These are phyloP conservation scores for Drosophila seguyi DNA, from an alignment of 1,140 invertebrate genomes.

Conservation along the genomic window DNA sequence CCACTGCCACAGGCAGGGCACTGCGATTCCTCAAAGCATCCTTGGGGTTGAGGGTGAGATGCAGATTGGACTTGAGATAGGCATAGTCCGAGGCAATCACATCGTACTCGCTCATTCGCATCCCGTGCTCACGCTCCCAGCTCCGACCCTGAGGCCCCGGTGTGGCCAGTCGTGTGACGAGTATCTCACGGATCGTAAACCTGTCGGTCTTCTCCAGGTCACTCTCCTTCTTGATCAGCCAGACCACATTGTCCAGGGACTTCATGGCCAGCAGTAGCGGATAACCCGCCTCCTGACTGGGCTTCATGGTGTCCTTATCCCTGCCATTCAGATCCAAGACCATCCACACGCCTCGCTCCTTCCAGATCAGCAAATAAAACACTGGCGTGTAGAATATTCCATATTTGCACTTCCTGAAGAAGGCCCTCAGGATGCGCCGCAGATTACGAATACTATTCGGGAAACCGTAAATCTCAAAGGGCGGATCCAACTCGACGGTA, in stretches of 20 bases:
- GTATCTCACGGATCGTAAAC: slow-evolving; percentile 57
- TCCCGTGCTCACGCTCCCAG: slow-evolving; percentile 62
- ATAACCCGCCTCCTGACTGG: slow-evolving; percentile 36
- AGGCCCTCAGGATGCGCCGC: slow-evolving; percentile 41
- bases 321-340: slow-evolving; percentile 66
- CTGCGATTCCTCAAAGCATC: slow-evolving; percentile 75
- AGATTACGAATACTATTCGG: slow-evolving; percentile 28
- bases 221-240: slow-evolving; percentile 60
- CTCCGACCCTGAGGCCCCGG: slow-evolving; percentile 47
- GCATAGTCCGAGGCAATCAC: slow-evolving; percentile 79
- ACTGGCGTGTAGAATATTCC: slow-evolving; percentile 51
- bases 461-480: slow-evolving; percentile 54
- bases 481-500: slow-evolving; percentile 55
- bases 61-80: slow-evolving; percentile 66
- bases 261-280: slow-evolving; percentile 53
- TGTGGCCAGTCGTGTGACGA: slow-evolving; percentile 60
- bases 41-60: slow-evolving; percentile 64
- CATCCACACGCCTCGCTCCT: slow-evolving; percentile 68
- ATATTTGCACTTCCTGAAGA: slow-evolving; percentile 48
- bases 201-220: slow-evolving; percentile 41
- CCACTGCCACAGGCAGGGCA: slow-evolving; percentile 68
- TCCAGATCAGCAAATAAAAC: slow-evolving; percentile 70
- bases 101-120: slow-evolving; percentile 69
- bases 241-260: slow-evolving; percentile 63
- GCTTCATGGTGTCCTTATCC: slow-evolving; percentile 37